Conservation (phyloP, 37 sponge, comb jelly and placozoan genomes). For the Aplysina aerophoba region DNA sequence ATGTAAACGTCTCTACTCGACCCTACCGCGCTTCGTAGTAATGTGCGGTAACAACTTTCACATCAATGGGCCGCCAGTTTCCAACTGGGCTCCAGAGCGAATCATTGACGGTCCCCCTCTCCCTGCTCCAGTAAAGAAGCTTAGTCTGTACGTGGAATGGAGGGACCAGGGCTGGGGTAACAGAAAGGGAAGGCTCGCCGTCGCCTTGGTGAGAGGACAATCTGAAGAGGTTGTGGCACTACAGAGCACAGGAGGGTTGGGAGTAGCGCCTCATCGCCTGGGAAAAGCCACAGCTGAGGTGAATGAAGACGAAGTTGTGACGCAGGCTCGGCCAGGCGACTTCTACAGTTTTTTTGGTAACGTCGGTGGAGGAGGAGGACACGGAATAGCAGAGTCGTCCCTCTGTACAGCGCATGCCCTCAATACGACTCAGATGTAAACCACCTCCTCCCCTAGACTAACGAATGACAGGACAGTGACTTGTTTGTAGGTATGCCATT, state of each 20-base stretch:
- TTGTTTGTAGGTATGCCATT: too few species aligned
- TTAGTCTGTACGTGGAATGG: constrained; percentile 34
- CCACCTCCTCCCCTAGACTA: too few species aligned
- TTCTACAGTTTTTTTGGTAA: too few species aligned
- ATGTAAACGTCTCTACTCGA: constrained; percentile 33
- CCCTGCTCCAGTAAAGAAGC: constrained; percentile 30
- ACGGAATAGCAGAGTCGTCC: too few species aligned
- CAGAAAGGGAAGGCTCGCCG: constrained; percentile 38
- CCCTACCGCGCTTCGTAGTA: constrained; percentile 44
- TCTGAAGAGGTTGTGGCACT: constrained; percentile 27
- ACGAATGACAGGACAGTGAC: too few species aligned
- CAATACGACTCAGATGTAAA: too few species aligned
- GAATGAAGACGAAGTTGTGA: constrained; percentile 18
- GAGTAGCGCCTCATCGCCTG: constrained; percentile 23
- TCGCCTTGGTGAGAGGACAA: constrained; percentile 34
- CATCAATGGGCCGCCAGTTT: constrained; percentile 1
- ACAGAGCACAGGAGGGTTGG: too few species aligned
- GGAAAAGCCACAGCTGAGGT: constrained; percentile 20
- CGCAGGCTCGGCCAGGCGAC: background rate
- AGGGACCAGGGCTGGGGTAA: constrained; percentile 62
- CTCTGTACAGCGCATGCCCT: too few species aligned
- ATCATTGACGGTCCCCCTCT: constrained; percentile 47
- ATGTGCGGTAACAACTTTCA: constrained; percentile 44
- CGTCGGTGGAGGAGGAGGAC: too few species aligned
- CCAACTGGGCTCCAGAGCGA: constrained; percentile 18